Evolutionary conservation across 2,797 vertebrate genomes (phyloP), one percentile per base, ranked within the genome.

Genomic region (Euthynnus affinis): DNA sequence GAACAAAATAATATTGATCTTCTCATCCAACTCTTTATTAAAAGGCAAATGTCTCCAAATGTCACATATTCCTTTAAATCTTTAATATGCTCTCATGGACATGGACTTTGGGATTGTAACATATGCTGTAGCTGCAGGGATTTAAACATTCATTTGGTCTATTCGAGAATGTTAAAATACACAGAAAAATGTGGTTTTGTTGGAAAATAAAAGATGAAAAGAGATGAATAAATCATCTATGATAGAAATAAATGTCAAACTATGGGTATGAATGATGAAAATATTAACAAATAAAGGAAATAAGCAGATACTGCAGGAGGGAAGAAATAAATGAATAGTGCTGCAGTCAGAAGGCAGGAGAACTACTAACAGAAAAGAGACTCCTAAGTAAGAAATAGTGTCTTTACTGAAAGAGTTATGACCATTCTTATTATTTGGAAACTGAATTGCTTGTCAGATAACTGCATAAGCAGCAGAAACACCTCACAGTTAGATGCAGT

Each of bases 401-500:
- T 76, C 49, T 18, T 18, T 57, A 34, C 37, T 49, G 44, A 78
- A 78, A 81, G 46, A 67, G 37, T 71, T 59, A 22, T 29, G 46
- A 72, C 32, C 37, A 32, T 70, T 78, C 46, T 72, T 71, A 74
- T 77, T 58, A 64, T 72, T 87, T 48, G 29, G 72, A 73, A 82
- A 69, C 71, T 18, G 63, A 78, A 77, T 71, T 76, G 71, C 81
- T 88, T 71, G 84, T 91, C 84, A 88, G 82, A 89, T 91, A 92
- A 86, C 71, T 91, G 89, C 87, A 82, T 6, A 32, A 89, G 80
- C 84, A 90, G 84, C 89, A 91, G 85, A 91, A 88, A 87, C 85
- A 83, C 81, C 83, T 82, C 74, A 48, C 85, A 87, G 88, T 85
- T 84, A 75, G 80, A 74, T 76, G 76, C 74, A 55, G 83, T 90